Base-by-base conservation (phyloP, 1,140 invertebrate species). In the Drosophila dunni region DNA sequence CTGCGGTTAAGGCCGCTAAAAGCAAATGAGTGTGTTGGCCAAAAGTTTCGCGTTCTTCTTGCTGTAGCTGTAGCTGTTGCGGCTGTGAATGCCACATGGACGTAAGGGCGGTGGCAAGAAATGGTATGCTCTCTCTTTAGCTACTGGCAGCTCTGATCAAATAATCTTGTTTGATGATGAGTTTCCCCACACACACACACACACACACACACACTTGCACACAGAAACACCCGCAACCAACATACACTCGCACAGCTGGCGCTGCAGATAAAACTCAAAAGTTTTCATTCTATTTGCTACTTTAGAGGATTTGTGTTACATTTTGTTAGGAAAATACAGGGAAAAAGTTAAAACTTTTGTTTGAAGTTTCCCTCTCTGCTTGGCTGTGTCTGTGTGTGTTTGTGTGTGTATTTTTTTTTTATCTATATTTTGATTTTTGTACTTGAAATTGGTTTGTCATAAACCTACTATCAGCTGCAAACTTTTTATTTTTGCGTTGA, bases 111-210 rank as follows among this genome's bases (percentile, higher is more conserved):
- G 61, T 15, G 45, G 15, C 2, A 11, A 40, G 38, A 20, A 38
- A 9, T 34, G 17, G 13, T 33, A 11, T n/a, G 44, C 42, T 57
- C 48, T 71, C 64, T 68, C 24, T 29, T 29, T 68, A 65, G 69
- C 73, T 75, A 64, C 66, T 69, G 75, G 79, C 82, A 82, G 71
- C 80, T 89, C 66, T 88, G 83, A 88, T 88, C 83, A 88, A 88
- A 88, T 88, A 88, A 88, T 88, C 83, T 88, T 88, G 84, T 88
- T 88, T 89, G 83, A 88, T 83, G 83, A 88, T 89, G 84, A 88
- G 83, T 88, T 88, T 88, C 38, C 72, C 79, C 71, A 68, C 74
- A 76, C 68, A 69, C 77, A 69, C 68, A 60, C 40, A 61, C 65
- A 78, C 53, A 73, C 17, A 42, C 53, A 53, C 65, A 61, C 38